phyloP scores from a whole-genome alignment of 1,140 invertebrate species.

The Aplysia californica region DNA sequence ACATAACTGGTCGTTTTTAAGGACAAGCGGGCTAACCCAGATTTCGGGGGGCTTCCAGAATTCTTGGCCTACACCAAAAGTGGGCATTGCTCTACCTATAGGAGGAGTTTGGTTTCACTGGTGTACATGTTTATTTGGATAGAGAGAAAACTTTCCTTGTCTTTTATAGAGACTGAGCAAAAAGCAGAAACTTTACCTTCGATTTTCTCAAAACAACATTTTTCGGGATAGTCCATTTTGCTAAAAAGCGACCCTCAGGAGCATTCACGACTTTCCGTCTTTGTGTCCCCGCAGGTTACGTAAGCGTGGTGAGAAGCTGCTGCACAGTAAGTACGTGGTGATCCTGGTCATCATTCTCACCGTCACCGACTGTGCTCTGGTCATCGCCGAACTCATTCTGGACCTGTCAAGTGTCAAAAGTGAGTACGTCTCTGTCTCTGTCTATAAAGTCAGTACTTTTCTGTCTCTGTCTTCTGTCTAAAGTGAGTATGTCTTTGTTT shows the following conservation, averaged over 20 bases:
- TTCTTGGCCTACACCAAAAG: no score
- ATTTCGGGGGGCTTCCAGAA: no score
- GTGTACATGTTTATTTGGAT: background rate
- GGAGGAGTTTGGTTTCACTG: no score
- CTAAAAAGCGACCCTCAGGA: background rate
- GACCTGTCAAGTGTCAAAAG: slow-evolving; percentile 62
- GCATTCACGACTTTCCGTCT: background rate
- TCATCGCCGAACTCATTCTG: slow-evolving; percentile 59
- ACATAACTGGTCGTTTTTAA: no score
- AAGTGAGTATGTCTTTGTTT: no score
- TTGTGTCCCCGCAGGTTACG: slow-evolving; percentile 47
- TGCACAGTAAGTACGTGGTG: slow-evolving; percentile 57
- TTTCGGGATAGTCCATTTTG: no score
- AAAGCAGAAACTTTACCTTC: background rate
- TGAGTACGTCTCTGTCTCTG: slow-evolving; percentile 42
- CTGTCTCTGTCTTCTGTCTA: no score
- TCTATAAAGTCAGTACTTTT: no score
- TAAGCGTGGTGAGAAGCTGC: slow-evolving; percentile 54
- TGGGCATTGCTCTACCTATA: no score
- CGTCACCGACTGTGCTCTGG: slow-evolving; percentile 57
- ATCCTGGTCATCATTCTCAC: slow-evolving; percentile 57
- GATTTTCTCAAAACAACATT: background rate
- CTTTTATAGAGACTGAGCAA: no score
- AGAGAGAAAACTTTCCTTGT: background rate
- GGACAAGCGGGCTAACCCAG: no score